Evolutionary conservation across 2,888 invertebrate genomes (phyloP).

Genomic region (Hydriomena furcata): DNA sequence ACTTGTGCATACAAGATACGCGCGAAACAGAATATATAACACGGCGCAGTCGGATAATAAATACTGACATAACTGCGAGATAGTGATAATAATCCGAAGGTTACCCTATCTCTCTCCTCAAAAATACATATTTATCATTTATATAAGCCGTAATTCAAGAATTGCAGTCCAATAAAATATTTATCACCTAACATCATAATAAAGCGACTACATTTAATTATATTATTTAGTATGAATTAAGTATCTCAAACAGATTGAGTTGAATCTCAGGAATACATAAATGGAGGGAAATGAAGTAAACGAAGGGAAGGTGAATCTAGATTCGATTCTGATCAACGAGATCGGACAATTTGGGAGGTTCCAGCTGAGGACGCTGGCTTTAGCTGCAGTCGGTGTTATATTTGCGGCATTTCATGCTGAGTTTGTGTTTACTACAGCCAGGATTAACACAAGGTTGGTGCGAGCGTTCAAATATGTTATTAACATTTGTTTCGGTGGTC

Average conservation of each 20-base stretch:
- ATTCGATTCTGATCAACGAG: constrained; percentile 46
- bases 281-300: not conserved
- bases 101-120: not conserved
- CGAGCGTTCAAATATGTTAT: no score
- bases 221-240: constrained; percentile 2
- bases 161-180: constrained; percentile 11
- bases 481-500: no score
- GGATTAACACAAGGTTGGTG: constrained; percentile 47
- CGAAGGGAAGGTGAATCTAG: constrained; percentile 41
- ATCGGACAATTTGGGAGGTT: constrained; percentile 50
- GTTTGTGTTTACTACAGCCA: constrained; percentile 49
- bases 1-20: no score
- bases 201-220: not conserved
- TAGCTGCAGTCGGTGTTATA: constrained; percentile 35
- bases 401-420: constrained; percentile 43
- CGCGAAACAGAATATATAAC: no score
- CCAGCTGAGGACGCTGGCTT: constrained; percentile 40
- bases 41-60: no score
- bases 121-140: constrained; percentile 3
- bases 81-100: constrained; percentile 4
- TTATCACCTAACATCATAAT: constrained; percentile 2
- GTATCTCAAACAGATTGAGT: not conserved
- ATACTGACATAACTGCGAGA: no score
- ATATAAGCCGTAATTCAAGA: not conserved
- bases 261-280: not conserved